Percentiles rank a stretch among this genome's conserved stretches.
phyloP scores from a whole-genome alignment of 2,888 invertebrate genomes.

The Parthenolecanium corni region DNA sequence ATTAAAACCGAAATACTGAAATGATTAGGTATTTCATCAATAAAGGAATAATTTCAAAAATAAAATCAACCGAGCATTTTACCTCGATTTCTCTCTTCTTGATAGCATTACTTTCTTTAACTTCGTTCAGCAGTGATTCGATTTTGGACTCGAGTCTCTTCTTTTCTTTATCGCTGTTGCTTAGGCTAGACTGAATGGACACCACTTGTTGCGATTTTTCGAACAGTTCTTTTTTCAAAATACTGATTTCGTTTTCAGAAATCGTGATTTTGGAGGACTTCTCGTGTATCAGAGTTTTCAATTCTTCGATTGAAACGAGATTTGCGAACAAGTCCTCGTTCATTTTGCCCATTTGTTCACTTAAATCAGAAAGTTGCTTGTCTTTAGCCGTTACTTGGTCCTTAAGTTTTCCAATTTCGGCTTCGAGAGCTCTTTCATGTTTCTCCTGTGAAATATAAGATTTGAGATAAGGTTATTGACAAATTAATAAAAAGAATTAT shows the following conservation, averaged over 20 bases:
- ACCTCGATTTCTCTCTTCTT: constrained; percentile 10
- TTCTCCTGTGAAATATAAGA: no score
- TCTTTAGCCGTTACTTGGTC: background rate
- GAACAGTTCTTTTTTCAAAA: background rate
- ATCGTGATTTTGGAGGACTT: background rate
- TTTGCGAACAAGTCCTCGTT: constrained; percentile 10
- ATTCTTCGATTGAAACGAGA: constrained; percentile 6
- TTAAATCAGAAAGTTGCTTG: background rate
- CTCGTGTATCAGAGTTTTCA: constrained; percentile 2
- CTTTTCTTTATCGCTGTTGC: constrained; percentile 8
- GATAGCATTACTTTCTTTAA: background rate
- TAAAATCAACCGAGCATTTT: background rate
- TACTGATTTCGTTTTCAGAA: constrained; percentile 1
- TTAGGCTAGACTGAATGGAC: background rate
- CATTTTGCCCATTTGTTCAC: background rate
- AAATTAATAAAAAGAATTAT: no score
- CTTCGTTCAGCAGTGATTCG: constrained; percentile 8
- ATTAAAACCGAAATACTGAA: background rate
- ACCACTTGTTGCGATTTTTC: constrained; percentile 10
- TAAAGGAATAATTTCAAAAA: background rate
- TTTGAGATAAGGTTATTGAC: no score
- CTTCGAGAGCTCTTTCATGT: no score
- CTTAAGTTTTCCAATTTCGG: background rate
- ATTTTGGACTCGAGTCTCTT: constrained; percentile 9
- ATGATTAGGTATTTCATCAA: background rate